These are phyloP conservation scores for Cylas formicarius DNA, from an alignment of 1,140 invertebrate species.

Conservation along the genomic window DNA sequence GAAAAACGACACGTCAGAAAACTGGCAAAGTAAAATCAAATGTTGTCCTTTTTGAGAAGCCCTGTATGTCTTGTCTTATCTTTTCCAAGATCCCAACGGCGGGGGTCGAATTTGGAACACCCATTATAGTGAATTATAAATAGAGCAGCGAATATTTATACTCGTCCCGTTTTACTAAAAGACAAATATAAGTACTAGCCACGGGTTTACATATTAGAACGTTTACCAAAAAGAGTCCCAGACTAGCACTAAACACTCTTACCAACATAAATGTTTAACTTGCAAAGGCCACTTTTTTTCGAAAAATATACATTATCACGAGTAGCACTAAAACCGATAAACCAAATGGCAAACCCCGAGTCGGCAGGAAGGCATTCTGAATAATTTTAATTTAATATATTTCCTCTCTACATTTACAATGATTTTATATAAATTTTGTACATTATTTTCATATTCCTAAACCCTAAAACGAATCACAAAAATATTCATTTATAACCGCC, in stretches of 20 bases:
- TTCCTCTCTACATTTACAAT: slow-evolving; percentile 39
- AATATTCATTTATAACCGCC: slow-evolving; percentile 41
- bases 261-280: slow-evolving; percentile 24
- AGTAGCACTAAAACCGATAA: slow-evolving; percentile 34
- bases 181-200: not conserved
- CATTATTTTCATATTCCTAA: slow-evolving; percentile 39
- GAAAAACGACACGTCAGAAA: no score
- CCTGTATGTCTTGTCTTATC: no score
- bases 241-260: slow-evolving; percentile 21
- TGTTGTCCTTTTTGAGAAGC: no score
- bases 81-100: no score
- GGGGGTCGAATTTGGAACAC: no score
- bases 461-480: slow-evolving; percentile 43
- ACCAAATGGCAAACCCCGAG: slow-evolving; percentile 38
- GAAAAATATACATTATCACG: slow-evolving; percentile 31
- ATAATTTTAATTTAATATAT: slow-evolving; percentile 36
- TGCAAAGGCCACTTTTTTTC: slow-evolving; percentile 35
- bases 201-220: slow-evolving; percentile 7
- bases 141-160: no score
- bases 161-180: slow-evolving; percentile 1
- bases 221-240: slow-evolving; percentile 20
- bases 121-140: no score
- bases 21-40: no score
- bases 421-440: slow-evolving; percentile 45
- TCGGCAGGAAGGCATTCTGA: slow-evolving; percentile 42